phyloP scores from a whole-genome alignment of 2,797 vertebrate species.

The Aphelocoma californica region DNA sequence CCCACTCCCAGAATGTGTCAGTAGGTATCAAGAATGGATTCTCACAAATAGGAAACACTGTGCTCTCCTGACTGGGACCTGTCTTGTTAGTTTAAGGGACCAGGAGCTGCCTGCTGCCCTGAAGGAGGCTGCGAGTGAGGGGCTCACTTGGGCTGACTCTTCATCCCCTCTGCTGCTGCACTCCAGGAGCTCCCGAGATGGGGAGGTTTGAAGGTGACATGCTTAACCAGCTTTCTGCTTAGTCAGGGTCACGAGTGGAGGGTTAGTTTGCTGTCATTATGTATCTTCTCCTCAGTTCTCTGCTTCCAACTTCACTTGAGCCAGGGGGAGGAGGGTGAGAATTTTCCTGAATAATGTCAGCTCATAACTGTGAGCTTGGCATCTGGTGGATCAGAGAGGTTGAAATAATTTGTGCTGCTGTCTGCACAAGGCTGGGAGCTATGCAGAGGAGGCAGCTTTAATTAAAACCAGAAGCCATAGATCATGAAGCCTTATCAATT shows the following conservation, averaged over 20 bases:
- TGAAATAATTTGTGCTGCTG: not conserved
- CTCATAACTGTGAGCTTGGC: not conserved
- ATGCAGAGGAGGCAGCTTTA: constrained; percentile 38
- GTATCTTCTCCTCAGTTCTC: not conserved
- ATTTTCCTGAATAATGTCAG: not conserved
- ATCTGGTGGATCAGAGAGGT: not conserved
- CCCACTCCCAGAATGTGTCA: not conserved
- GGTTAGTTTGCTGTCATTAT: not conserved
- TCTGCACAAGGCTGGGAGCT: not conserved
- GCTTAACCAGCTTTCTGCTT: not conserved
- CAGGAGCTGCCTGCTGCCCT: not conserved
- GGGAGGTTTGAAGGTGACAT: not conserved
- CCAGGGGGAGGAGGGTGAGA: not conserved
- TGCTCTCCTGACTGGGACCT: not conserved
- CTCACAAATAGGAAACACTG: not conserved
- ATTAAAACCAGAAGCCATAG: constrained; percentile 24
- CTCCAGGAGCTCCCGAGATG: not conserved
- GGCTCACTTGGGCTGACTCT: not conserved
- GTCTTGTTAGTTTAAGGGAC: not conserved
- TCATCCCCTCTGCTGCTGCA: not conserved
- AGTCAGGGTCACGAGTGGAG: not conserved
- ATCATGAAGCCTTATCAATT: not conserved
- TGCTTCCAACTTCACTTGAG: not conserved
- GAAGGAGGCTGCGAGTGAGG: not conserved
- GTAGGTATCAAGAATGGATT: not conserved